Base-by-base conservation (phyloP, 2,797 vertebrate species). In the Nothura maculosa region DNA sequence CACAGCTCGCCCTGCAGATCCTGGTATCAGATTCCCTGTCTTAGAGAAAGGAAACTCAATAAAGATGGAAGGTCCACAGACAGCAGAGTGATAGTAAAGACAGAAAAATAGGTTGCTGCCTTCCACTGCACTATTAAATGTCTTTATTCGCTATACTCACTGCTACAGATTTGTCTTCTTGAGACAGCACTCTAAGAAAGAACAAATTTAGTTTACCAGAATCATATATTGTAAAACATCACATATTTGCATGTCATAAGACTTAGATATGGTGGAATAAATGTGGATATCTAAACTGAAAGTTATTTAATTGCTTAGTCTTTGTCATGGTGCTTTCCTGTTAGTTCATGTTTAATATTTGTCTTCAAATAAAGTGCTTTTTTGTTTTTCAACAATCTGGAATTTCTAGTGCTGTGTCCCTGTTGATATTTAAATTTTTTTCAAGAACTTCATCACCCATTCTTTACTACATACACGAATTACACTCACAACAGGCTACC, bases 1-100 rank as follows among this genome's bases (percentile, higher is more conserved):
- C 84, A 25, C 5, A 69, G 34, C 25, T 64, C 89, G 62, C 77
- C 6, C 60, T 70, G 20, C 19, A 85, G 36, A 62, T 72, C 66
- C 13, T 85, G 47, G 6, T 86, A 43, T 88, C 66, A 24, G 64
- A 38, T 68, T 90, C 6, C 13, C 19, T 70, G 30, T 74, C 87
- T 72, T 50, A 57, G 1, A 69, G 17, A 64, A 82, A 66, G 32
- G 45, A 90, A 87, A 81, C 14, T 22, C 28, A 78, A 72, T 57
- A 28, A 87, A 86, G 91, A 81, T 32, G 15, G 28, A 60, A 87
- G 87, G 52, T 64, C 85, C 87, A 38, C 77, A 67, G 78, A 50
- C 74, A 10, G 20, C 28, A 68, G 40, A 54, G 8, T 80, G 40
- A 62, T 28, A 45, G 24, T 16, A 21, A 66, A 87, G 54, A 57